Evolutionary conservation across 2,888 invertebrate species (phyloP).

Genomic region (Xanthostigma xanthostigma): DNA sequence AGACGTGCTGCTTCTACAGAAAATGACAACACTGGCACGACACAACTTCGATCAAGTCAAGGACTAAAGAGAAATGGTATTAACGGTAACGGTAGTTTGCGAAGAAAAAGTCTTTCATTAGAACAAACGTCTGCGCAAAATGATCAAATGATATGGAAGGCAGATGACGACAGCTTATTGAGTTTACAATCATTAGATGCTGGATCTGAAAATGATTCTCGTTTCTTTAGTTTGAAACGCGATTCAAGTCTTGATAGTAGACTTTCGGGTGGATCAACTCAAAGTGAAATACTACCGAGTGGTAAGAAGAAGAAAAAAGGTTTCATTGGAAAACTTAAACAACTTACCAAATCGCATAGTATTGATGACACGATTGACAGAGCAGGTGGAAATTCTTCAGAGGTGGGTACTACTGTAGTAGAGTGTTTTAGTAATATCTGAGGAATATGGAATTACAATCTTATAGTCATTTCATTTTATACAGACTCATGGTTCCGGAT

Average conservation of each 20-base stretch:
- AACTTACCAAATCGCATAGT: slow-evolving; percentile 71
- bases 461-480: slow-evolving; percentile 4
- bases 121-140: slow-evolving; percentile 44
- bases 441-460: not conserved
- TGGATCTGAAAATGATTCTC: slow-evolving; percentile 35
- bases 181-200: slow-evolving; percentile 64
- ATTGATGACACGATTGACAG: slow-evolving; percentile 46
- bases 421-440: not conserved
- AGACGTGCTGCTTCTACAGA: slow-evolving; percentile 45
- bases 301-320: slow-evolving; percentile 67
- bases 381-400: slow-evolving; percentile 38
- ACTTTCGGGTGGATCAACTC: slow-evolving; percentile 69
- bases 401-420: slow-evolving; percentile 23
- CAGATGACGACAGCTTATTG: slow-evolving; percentile 70
- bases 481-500: slow-evolving; percentile 49
- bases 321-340: slow-evolving; percentile 69
- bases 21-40: slow-evolving; percentile 36
- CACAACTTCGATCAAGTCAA: slow-evolving; percentile 23
- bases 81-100: slow-evolving; percentile 15
- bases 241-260: slow-evolving; percentile 72
- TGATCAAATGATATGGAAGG: slow-evolving; percentile 64
- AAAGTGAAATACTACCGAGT: slow-evolving; percentile 59
- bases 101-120: slow-evolving; percentile 50
- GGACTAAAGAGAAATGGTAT: slow-evolving; percentile 17
- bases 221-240: slow-evolving; percentile 44